Evolutionary conservation across 2,888 invertebrate genomes (phyloP), one percentile per base, ranked within the genome.

Genomic region (Mimas tiliae): DNA sequence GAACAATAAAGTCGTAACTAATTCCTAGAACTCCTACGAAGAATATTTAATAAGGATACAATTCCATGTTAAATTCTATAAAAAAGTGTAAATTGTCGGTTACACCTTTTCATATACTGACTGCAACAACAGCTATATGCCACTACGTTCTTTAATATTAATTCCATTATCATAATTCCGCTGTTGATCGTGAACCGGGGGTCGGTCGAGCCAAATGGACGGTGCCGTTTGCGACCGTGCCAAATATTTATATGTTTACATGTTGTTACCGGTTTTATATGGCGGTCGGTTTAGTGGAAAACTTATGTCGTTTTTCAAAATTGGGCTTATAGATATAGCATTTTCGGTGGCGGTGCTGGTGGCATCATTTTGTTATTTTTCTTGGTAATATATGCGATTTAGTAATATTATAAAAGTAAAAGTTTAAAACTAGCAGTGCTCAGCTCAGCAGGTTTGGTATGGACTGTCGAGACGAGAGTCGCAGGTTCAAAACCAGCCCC

Each of bases 81-180:
- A 38, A 38, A 9, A 38, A 38, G n/a, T n/a, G n/a, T n/a, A 9
- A 9, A 9, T 38, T 38, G 52, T n/a, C 14, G 21, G 42, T 52
- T 33, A 45, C 6, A 6, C 27, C 27, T 1, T 64, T 42, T 52
- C 45, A 34, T 3, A 16, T n/a, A 9, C 11, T 19, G 21, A 47
- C 6, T 27, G 53, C 33, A 12, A 16, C 12, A 11, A 53, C 47
- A 64, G 64, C 53, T 64, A 64, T 19, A 47, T 47, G 76, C 74
- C 70, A 67, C 67, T 73, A 69, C 68, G 67, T 69, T 69, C 78
- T 76, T 72, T 75, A 74, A 81, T 79, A 80, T 77, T 80, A 83
- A 80, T 81, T 78, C 78, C 76, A 83, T 84, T 82, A 85, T 76
- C 80, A 81, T 85, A 83, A 85, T 82, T 78, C 76, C 68, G 70